Evolutionary conservation across 2,888 invertebrate species (phyloP).

Genomic region (Nomada fabriciana): DNA sequence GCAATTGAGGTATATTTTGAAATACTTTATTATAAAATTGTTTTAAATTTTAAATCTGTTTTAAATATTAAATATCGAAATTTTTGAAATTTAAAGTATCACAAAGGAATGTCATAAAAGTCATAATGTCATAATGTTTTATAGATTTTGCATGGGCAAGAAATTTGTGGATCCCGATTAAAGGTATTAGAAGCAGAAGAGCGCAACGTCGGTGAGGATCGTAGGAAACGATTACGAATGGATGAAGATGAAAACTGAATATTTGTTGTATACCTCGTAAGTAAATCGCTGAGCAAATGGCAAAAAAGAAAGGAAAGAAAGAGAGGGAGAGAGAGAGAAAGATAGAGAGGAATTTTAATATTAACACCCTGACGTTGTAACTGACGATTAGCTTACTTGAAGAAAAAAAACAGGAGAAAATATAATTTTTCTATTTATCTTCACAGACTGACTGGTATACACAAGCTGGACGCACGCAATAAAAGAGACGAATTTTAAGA

Average conservation of each 20-base stretch:
- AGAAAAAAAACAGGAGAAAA: conserved; percentile 70
- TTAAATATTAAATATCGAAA: background rate
- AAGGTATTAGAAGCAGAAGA: conserved; percentile 96
- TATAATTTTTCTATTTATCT: conserved; percentile 84
- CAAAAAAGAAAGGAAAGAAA: conserved; percentile 57
- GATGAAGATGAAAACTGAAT: conserved; percentile 82
- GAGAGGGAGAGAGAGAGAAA: conserved; percentile 49
- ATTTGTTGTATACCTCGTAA: conserved; percentile 78
- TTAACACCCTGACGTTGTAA: conserved; percentile 72
- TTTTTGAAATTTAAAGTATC: background rate
- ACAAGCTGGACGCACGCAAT: conserved; percentile 85
- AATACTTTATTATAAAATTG: background rate
- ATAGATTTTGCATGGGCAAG: conserved; percentile 91
- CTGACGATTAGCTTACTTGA: conserved; percentile 64
- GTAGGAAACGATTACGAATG: conserved; percentile 82
- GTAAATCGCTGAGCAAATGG: conserved; percentile 70
- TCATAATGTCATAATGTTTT: background rate
- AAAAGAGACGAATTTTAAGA: conserved; percentile 84
- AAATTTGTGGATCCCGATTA: conserved; percentile 93
- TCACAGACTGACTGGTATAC: conserved; percentile 85
- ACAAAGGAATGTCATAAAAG: background rate
- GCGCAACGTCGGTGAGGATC: conserved; percentile 83
- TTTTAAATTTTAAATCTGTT: background rate
- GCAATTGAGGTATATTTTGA: conserved; percentile 88
- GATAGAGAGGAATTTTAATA: conserved; percentile 49